Evolutionary conservation across 2,797 vertebrate genomes (phyloP).

Genomic region (Pangasius djambal): DNA sequence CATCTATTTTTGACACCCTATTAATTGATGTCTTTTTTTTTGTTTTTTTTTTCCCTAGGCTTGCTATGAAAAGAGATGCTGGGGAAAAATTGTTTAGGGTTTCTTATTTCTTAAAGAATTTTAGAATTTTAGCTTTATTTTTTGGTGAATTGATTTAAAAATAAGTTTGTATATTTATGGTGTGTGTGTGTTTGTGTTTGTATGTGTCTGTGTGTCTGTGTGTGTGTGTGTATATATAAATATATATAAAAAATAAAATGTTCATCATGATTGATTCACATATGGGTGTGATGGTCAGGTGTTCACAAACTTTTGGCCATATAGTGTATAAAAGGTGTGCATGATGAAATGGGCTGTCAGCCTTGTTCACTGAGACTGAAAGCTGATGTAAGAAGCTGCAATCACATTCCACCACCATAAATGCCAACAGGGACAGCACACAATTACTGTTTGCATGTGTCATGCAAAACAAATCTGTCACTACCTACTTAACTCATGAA

Average conservation of each 20-base stretch:
- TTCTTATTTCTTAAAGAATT: conserved; percentile 57
- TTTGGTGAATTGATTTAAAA: conserved; percentile 75
- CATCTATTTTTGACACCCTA: conserved; percentile 30
- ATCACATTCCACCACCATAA: not conserved
- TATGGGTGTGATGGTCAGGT: not conserved
- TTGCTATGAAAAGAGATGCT: conserved; percentile 30
- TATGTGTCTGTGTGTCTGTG: conserved; percentile 6
- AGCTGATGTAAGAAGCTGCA: conserved; percentile 39
- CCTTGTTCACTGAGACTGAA: not conserved
- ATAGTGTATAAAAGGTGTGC: not conserved
- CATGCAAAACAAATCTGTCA: conserved; percentile 7
- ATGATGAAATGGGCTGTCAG: conserved; percentile 19
- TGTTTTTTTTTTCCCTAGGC: conserved; percentile 42
- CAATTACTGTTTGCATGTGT: too few species aligned
- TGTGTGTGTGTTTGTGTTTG: conserved; percentile 55
- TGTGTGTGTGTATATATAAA: conserved; percentile 63
- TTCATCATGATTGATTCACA: conserved; percentile 56
- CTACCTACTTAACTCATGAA: not conserved
- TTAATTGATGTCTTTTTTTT: conserved; percentile 40
- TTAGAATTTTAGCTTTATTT: conserved; percentile 64
- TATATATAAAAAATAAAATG: conserved; percentile 62
- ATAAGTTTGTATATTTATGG: conserved; percentile 68
- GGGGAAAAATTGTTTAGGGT: conserved; percentile 45
- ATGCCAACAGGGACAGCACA: not conserved
- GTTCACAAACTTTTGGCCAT: not conserved